A percentile compares a stretch with the other conserved stretches of the same genome.
Evolutionary conservation across 2,113 vertebrate species (phyloP).

Genomic region (Pavo muticus): DNA sequence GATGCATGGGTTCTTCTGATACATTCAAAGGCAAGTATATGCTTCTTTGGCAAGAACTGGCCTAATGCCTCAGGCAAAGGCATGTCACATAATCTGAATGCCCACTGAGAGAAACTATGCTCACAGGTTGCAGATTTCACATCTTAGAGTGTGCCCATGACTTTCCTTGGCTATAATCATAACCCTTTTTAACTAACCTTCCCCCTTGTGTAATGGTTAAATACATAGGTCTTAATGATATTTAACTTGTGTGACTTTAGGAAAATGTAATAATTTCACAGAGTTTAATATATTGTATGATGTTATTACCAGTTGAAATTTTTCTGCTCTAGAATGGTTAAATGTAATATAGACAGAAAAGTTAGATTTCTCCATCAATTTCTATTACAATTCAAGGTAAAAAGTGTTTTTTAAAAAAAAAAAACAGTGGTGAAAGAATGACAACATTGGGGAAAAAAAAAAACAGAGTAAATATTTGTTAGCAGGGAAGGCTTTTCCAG

Average conservation of each 20-base stretch:
- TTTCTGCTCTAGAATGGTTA: neutral
- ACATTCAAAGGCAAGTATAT: accelerated
- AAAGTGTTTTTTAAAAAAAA: neutral
- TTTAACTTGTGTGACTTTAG: neutral
- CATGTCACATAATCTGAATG: neutral
- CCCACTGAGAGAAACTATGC: neutral
- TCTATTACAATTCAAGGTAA: neutral
- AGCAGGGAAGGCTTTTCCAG: neutral
- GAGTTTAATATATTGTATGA: neutral
- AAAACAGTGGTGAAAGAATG: neutral
- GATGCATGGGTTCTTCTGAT: neutral
- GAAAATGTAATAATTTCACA: neutral
- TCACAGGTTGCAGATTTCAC: neutral
- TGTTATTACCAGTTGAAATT: neutral
- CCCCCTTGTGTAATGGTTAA: neutral
- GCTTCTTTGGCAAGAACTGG: neutral
- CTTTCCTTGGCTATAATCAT: neutral
- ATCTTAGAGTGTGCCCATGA: neutral
- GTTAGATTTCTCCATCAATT: neutral
- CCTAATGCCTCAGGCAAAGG: neutral
- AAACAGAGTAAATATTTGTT: neutral
- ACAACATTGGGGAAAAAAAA: neutral
- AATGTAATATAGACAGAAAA: neutral
- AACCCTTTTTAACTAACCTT: neutral
- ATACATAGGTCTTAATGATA: neutral